These are phyloP conservation scores for Crenichthys baileyi DNA, from an alignment of 2,797 vertebrate species.

Conservation along the genomic window DNA sequence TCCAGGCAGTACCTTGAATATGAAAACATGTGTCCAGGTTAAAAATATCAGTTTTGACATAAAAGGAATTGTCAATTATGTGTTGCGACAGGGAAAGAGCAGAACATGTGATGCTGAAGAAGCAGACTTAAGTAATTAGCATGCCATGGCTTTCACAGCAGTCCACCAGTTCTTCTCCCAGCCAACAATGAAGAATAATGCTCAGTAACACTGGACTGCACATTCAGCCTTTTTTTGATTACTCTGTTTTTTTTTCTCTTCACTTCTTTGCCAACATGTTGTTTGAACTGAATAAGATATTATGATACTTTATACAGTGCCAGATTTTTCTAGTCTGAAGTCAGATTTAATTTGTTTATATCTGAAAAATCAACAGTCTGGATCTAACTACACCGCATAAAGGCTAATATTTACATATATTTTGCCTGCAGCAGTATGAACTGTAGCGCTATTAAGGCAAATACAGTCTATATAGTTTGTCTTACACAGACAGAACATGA, in stretches of 20 bases:
- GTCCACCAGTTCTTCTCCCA: neutral
- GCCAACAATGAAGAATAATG: neutral
- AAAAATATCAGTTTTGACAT: neutral
- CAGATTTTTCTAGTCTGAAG: neutral
- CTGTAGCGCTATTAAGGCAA: neutral
- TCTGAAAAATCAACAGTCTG: neutral
- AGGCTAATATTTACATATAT: conserved; percentile 5
- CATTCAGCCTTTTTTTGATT: neutral
- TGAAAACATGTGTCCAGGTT: neutral
- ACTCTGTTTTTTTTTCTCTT: neutral
- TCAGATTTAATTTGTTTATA: neutral
- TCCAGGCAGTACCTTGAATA: neutral
- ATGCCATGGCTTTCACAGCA: neutral
- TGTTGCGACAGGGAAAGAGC: neutral
- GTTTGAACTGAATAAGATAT: neutral
- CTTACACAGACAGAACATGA: neutral
- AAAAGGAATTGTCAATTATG: neutral
- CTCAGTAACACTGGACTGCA: neutral
- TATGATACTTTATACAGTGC: neutral
- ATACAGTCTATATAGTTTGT: neutral
- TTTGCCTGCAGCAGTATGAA: conserved; percentile 2
- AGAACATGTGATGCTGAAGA: neutral
- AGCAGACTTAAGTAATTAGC: neutral
- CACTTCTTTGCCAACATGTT: neutral
- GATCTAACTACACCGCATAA: neutral